Evolutionary conservation across 2,888 invertebrate genomes (phyloP), one percentile per base, ranked within the genome.

Genomic region (Brachyptera risi): DNA sequence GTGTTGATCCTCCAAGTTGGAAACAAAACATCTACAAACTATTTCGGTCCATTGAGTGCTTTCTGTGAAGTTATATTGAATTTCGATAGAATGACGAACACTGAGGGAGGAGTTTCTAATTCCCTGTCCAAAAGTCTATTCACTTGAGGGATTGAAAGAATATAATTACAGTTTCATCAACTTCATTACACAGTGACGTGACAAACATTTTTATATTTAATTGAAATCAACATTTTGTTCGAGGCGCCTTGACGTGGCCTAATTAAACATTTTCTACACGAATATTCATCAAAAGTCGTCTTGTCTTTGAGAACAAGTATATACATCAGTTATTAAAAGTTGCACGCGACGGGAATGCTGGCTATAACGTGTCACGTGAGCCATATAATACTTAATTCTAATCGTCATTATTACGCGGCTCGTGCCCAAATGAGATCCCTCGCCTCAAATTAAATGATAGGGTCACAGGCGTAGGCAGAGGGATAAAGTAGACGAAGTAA

Each of bases 11-110:
- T 35, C n/a, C 17, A 54, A 54, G 54, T 54, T 54, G 1, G 54
- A 35, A 54, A 54, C 54, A 54, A 54, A 54, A 54, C 54, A 54
- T 54, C 54, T 23, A 37, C 54, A 35, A 54, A 54, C 54, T 54
- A 54, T 54, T 54, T 54, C 38, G 37, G 19, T 54, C 54, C 37
- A 54, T 54, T 54, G 54, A 54, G 54, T 54, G 54, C 54, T 23
- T 35, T 35, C 35, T 17, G 35, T 19, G 37, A 23, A 54, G 54
- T 54, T 54, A 21, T 54, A 54, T 54, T 54, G 54, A 37, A 54
- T 54, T 54, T 35, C 54, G 54, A 54, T 54, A 54, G 37, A 35
- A 35, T 35, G 31, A 31, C 51, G 51, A 35, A 15, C n/a, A n/a
- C 5, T 31, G 31, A 31, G 5, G 31, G 31, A 3, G 17, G 54